Percentiles rank a stretch among this genome's conserved stretches.
These are phyloP conservation scores for Shargacucullia verbasci DNA, from an alignment of 2,888 invertebrate species.

Conservation along the genomic window DNA sequence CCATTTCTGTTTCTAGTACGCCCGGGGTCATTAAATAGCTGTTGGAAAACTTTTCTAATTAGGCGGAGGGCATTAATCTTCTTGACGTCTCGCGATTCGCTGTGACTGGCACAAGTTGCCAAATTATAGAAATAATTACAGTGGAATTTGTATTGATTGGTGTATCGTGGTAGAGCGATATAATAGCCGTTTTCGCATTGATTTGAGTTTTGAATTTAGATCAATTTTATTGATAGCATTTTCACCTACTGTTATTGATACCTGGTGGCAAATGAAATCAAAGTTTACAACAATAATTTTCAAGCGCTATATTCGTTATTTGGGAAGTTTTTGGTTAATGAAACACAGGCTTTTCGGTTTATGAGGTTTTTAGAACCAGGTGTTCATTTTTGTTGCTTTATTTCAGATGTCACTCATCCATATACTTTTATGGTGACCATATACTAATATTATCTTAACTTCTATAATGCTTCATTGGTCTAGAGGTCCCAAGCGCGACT, in stretches of 20 bases:
- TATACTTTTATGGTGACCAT: too few species aligned
- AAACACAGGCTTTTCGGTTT: too few species aligned
- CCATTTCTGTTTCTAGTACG: slow-evolving; percentile 60
- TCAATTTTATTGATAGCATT: slow-evolving; percentile 4
- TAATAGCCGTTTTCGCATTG: slow-evolving; percentile 11
- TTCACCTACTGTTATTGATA: background rate
- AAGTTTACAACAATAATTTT: too few species aligned
- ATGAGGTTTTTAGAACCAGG: too few species aligned
- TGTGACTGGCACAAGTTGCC: slow-evolving; percentile 78
- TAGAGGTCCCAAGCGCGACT: too few species aligned
- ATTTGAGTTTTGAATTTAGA: slow-evolving; percentile 17
- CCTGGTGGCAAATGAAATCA: too few species aligned
- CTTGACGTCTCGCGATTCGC: slow-evolving; percentile 72
- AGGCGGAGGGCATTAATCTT: slow-evolving; percentile 83
- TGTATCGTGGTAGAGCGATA: slow-evolving; percentile 7
- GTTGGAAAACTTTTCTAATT: slow-evolving; percentile 84
- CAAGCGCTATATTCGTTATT: too few species aligned
- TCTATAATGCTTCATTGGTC: too few species aligned
- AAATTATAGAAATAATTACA: slow-evolving; percentile 76
- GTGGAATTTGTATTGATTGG: slow-evolving; percentile 54
- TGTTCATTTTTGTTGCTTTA: too few species aligned
- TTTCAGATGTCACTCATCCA: too few species aligned
- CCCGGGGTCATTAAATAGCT: slow-evolving; percentile 76
- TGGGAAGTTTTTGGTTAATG: too few species aligned
- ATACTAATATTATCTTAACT: too few species aligned